phyloP scores from a whole-genome alignment of 1,140 invertebrate species.

The Teleopsis dalmanni region DNA sequence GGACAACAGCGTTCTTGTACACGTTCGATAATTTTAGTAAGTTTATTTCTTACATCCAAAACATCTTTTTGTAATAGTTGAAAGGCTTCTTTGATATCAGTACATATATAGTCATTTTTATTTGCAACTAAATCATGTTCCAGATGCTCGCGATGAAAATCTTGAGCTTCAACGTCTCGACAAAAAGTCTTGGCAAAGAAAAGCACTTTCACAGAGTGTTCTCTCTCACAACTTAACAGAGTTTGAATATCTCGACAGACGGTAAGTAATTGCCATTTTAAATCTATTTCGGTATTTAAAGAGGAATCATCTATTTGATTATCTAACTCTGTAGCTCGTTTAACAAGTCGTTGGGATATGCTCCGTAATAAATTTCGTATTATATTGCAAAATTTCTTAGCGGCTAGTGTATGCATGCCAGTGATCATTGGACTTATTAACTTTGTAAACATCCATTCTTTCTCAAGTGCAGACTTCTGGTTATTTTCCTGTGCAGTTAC shows the following conservation, averaged over 20 bases:
- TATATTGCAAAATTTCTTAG: conserved; percentile 58
- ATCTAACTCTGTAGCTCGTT: conserved; percentile 30
- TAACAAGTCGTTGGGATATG: conserved; percentile 32
- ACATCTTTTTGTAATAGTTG: conserved; percentile 58
- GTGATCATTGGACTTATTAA: conserved; percentile 61
- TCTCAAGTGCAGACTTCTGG: conserved; percentile 69
- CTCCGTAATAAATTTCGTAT: conserved; percentile 37
- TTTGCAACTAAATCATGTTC: conserved; percentile 43
- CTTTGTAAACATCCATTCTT: conserved; percentile 72
- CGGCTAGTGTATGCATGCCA: conserved; percentile 58
- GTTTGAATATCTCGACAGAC: conserved; percentile 71
- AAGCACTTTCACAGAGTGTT: conserved; percentile 68
- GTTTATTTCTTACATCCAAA: conserved; percentile 53
- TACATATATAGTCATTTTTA: conserved; percentile 45
- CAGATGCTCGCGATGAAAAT: conserved; percentile 45
- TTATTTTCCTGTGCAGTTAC: conserved; percentile 61
- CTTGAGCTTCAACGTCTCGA: conserved; percentile 56
- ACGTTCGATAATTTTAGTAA: conserved; percentile 54
- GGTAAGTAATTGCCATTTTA: conserved; percentile 49
- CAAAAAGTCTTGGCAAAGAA: conserved; percentile 71
- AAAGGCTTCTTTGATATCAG: conserved; percentile 52
- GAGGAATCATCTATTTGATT: conserved; percentile 28
- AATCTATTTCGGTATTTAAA: conserved; percentile 25
- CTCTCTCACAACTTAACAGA: conserved; percentile 70
- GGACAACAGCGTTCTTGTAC: conserved; percentile 55